phyloP scores from a whole-genome alignment of 2,888 invertebrate genomes.

The Plemyria rubiginata region DNA sequence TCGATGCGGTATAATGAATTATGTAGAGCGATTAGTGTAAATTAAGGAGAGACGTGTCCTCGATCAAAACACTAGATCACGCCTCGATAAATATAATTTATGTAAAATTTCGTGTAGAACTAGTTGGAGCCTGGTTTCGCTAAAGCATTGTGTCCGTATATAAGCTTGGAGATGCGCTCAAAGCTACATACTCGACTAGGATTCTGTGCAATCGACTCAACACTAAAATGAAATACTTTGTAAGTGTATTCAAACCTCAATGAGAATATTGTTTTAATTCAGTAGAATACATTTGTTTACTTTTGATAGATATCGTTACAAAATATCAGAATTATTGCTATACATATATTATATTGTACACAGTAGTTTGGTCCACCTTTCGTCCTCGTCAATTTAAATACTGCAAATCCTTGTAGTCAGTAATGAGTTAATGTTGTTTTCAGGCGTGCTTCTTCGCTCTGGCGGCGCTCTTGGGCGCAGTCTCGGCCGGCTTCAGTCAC shows the following conservation, averaged over 20 bases:
- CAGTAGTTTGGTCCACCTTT: neutral
- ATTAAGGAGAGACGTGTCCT: conserved; percentile 15
- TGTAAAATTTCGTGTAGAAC: conserved; percentile 21
- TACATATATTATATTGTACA: no score
- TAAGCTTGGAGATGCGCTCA: conserved; percentile 48
- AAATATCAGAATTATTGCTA: neutral
- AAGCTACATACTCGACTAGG: conserved; percentile 43
- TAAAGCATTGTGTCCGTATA: conserved; percentile 47
- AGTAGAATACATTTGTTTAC: neutral
- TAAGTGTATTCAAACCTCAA: conserved; percentile 49
- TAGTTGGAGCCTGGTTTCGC: conserved; percentile 3
- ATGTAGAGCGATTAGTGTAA: conserved; percentile 11
- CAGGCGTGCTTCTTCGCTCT: conserved; percentile 48
- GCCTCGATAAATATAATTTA: conserved; percentile 10
- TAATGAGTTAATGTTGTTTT: neutral
- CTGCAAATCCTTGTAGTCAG: neutral
- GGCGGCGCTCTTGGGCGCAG: conserved; percentile 49
- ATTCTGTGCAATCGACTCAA: conserved; percentile 36
- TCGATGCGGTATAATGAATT: neutral
- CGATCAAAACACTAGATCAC: conserved; percentile 1
- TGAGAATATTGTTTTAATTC: neutral
- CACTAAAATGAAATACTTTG: conserved; percentile 62
- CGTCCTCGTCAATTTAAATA: neutral
- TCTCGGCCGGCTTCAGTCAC: conserved; percentile 57
- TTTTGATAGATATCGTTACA: neutral